Base-by-base conservation (phyloP, 1,140 invertebrate genomes). In the Drosophila sproati region DNA sequence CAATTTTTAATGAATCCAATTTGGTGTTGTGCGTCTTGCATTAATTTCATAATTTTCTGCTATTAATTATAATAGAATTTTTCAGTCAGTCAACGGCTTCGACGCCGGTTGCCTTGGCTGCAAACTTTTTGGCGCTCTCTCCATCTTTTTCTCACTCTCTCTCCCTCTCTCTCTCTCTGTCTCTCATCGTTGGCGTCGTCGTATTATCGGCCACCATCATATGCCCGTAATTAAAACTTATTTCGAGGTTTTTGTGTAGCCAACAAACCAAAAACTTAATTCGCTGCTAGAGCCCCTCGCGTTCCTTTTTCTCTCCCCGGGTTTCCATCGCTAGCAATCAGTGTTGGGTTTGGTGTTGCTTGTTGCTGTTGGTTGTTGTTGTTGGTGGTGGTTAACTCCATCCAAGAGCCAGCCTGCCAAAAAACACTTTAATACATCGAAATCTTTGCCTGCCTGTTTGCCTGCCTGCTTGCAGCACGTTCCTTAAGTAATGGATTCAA, bases 61-160 rank as follows among this genome's bases (percentile, higher is more conserved):
- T 89, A 88, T 88, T 88, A 88, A 88, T 88, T 88, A 88, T 88
- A 88, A 88, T 88, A 88, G 83, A 88, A 88, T 89, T 88, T 88
- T 89, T 88, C 83, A 88, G 83, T 89, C 80, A 80, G 82, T 83
- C 83, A 80, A 72, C 80, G 79, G 56, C 64, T 73, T 74, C 72
- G 72, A 74, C 51, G 71, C 54, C 68, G 61, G 71, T 83, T 85
- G 77, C 85, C 85, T 77, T 82, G 78, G 73, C 74, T 76, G 73
- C 77, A 85, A 88, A 89, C 79, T 82, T 80, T 81, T 83, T 61
- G 52, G 28, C 39, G 43, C 47, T 52, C 12, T 55, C 47, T 61
- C 41, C 41, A 37, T 55, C 57, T 43, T 61, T 31, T 62, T 64
- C 66, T 50, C 31, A 52, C 64, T 20, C 60, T 52, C 77, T 47